Percentiles rank a stretch among this genome's conserved stretches.
Conservation (phyloP, 1,140 invertebrate species). For the Mactra quadrangularis region DNA sequence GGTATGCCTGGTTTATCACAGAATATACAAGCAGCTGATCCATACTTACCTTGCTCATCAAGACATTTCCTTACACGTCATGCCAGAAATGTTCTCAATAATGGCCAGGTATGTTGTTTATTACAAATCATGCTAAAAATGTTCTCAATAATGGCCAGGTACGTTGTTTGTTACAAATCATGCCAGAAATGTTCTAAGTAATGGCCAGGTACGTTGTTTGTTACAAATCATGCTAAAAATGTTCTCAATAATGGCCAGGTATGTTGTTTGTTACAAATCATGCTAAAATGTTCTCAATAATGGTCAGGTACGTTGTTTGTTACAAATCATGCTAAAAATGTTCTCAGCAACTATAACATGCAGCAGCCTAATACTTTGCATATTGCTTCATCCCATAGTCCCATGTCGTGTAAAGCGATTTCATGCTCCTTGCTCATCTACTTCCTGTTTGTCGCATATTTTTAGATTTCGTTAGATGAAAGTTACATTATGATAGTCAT, state of each 20-base stretch:
- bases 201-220: slow-evolving; percentile 61
- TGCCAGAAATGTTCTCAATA: slow-evolving; percentile 54
- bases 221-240: slow-evolving; percentile 64
- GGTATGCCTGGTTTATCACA: slow-evolving; percentile 51
- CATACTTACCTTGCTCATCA: slow-evolving; percentile 87
- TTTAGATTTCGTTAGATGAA: too few species aligned
- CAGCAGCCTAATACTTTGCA: too few species aligned
- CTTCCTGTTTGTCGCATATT: too few species aligned
- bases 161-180: slow-evolving; percentile 68
- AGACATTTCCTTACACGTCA: slow-evolving; percentile 72
- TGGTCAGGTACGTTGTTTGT: slow-evolving; percentile 41
- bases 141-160: slow-evolving; percentile 40
- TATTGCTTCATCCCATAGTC: too few species aligned
- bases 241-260: slow-evolving; percentile 40
- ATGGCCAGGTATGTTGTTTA: slow-evolving; percentile 61
- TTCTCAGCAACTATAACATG: slow-evolving; percentile 43
- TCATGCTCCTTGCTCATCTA: too few species aligned
- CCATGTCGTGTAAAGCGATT: too few species aligned
- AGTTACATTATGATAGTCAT: too few species aligned
- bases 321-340: slow-evolving; percentile 54
- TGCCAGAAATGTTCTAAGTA: slow-evolving; percentile 53
- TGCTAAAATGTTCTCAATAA: slow-evolving; percentile 51
- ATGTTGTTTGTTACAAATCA: slow-evolving; percentile 46
- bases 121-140: slow-evolving; percentile 64
- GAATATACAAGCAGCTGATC: slow-evolving; percentile 84